Percentiles rank a stretch among this genome's conserved stretches.
Conservation (phyloP, 2,888 invertebrate genomes). For the Noctua pronuba region DNA sequence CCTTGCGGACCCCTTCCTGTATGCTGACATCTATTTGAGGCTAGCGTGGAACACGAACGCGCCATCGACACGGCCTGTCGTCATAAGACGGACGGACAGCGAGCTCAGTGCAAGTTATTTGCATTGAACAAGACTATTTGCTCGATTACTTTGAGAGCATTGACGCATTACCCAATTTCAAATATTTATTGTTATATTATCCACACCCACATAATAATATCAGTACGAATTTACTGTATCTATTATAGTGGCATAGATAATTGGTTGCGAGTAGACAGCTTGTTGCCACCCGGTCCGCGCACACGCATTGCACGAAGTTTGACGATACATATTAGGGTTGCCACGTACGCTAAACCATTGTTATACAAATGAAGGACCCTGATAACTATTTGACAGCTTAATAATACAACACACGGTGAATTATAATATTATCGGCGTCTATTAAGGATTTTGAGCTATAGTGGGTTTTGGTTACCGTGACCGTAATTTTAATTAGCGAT, state of each 20-base stretch:
- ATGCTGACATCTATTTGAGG: too few relatives aligned
- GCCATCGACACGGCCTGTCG: too few relatives aligned
- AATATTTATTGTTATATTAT: conserved; percentile 70
- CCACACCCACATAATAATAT: conserved; percentile 68
- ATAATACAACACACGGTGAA: conserved; percentile 55
- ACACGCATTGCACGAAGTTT: conserved; percentile 61
- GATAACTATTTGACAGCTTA: conserved; percentile 54
- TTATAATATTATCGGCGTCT: conserved; percentile 49
- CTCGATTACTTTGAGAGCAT: conserved; percentile 47
- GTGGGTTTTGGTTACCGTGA: conserved; percentile 40
- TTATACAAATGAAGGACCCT: conserved; percentile 47
- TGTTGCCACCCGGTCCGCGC: conserved; percentile 79
- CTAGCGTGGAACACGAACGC: too few relatives aligned
- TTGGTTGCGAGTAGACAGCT: conserved; percentile 77
- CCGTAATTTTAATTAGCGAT: conserved; percentile 43
- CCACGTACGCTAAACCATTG: conserved; percentile 49
- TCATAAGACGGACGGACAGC: too few relatives aligned
- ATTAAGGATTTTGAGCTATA: conserved; percentile 43
- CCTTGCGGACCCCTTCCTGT: too few relatives aligned
- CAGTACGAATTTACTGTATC: conserved; percentile 68
- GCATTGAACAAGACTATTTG: conserved; percentile 38
- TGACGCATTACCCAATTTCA: conserved; percentile 64
- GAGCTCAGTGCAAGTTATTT: conserved; percentile 36
- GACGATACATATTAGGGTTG: conserved; percentile 59
- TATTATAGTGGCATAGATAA: conserved; percentile 75